These are phyloP conservation scores for Synergus itoensis DNA, from an alignment of 2,888 invertebrate genomes.

Conservation along the genomic window DNA sequence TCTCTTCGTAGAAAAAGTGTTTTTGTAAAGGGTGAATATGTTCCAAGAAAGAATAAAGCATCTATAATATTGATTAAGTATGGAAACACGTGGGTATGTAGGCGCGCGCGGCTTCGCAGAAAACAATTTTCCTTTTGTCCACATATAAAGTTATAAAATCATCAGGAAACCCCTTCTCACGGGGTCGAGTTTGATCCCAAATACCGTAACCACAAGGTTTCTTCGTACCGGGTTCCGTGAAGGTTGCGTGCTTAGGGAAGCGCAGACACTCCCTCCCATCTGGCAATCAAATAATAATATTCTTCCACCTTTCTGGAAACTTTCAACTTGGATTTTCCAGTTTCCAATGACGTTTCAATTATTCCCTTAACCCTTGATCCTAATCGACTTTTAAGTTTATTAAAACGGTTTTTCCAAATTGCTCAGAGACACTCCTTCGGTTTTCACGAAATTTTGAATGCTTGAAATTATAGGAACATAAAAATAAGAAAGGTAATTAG, in stretches of 20 bases:
- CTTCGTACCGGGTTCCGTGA: conserved; percentile 12
- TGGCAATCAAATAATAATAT: not conserved
- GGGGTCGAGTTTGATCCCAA: conserved; percentile 33
- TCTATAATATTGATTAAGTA: not conserved
- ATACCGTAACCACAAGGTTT: conserved; percentile 31
- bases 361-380: not conserved
- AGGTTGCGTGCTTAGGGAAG: conserved; percentile 24
- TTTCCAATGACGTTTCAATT: not conserved
- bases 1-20: not conserved
- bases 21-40: not conserved
- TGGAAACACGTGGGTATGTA: not conserved
- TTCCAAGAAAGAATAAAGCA: not conserved
- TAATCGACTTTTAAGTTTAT: not conserved
- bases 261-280: not conserved
- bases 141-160: not conserved
- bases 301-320: not conserved
- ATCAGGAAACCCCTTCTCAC: conserved; percentile 31
- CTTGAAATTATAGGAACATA: too few species aligned
- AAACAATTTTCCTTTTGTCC: conserved; percentile 18
- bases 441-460: not conserved
- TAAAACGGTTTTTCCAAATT: not conserved
- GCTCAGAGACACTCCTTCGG: not conserved
- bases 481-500: too few species aligned
- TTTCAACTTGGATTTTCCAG: not conserved
- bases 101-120: not conserved